phyloP scores from a whole-genome alignment of 2,113 vertebrate species.

The Cyprinodon variegatus region DNA sequence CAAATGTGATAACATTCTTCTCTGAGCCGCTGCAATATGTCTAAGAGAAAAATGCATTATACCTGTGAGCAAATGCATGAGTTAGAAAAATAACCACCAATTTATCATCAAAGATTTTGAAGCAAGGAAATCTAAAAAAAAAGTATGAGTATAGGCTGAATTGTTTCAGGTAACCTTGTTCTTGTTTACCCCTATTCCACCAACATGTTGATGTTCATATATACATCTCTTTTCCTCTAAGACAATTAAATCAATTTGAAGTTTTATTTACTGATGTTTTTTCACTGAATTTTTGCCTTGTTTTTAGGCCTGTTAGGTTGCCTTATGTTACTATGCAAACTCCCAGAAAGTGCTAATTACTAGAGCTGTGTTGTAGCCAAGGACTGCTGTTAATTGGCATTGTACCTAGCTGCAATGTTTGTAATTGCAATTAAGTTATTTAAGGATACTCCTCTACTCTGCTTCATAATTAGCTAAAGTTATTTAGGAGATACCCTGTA shows the following conservation, averaged over 20 bases:
- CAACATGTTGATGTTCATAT: neutral
- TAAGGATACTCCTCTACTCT: conserved; percentile 5
- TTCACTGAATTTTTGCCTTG: conserved; percentile 1
- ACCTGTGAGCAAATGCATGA: conserved; percentile 22
- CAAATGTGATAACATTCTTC: conserved; percentile 70
- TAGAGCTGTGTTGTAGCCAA: conserved; percentile 29
- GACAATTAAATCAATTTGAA: neutral
- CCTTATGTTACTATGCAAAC: conserved; percentile 26
- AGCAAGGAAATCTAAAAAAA: neutral
- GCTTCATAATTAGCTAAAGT: conserved; percentile 4
- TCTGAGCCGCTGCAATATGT: conserved; percentile 54
- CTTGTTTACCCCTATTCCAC: neutral
- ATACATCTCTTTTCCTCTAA: neutral
- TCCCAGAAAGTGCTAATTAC: conserved; percentile 56
- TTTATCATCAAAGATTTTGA: conserved; percentile 18
- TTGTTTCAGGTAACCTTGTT: neutral
- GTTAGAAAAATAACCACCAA: conserved; percentile 8
- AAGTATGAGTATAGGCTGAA: neutral
- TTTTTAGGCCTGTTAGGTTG: conserved; percentile 11
- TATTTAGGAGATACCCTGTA: neutral
- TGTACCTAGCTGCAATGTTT: conserved; percentile 13
- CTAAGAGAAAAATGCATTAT: conserved; percentile 32
- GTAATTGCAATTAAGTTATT: conserved; percentile 26
- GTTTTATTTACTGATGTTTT: conserved; percentile 19
- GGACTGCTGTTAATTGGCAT: conserved; percentile 43